Evolutionary conservation across 2,113 vertebrate genomes (phyloP), one percentile per base, ranked within the genome.

Genomic region (Pseudorhombus dupliciocellatus): DNA sequence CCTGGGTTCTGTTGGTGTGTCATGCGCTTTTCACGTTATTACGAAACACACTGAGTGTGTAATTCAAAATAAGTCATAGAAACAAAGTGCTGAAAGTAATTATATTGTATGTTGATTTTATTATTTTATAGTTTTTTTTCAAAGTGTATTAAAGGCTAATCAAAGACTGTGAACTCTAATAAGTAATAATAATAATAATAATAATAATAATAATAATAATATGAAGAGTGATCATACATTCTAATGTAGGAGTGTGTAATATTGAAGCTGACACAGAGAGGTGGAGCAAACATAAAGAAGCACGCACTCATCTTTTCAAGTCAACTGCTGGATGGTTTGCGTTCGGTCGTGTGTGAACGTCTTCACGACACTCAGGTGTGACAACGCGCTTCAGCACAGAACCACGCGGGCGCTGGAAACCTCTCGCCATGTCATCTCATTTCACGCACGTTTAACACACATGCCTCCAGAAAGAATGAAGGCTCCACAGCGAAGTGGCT

Each of bases 401-500:
- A 20, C 4, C 50, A 26, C 34, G 68, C 20, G 63, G 12, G 42
- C 25, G 9, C 1, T 10, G 40, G 15, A 18, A 3, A 14, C 15
- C 24, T 1, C 14, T 12, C 0, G n/a, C 44, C 56, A 1, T 75
- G 46, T 73, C 62, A 81, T 66, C 22, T 44, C 1, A 75, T 80
- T 70, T 56, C 20, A 6, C 64, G 25, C 52, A 50, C 40, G 5
- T 37, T 70, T 56, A 21, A 6, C 64, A 30, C 52, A 50, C 40
- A 7, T 37, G 12, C 10, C 56, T 69, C 22, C 28, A 22, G 31
- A 2, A 1, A n/a, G 79, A 69, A 77, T 21, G 74, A 72, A 81
- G 59, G 28, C 20, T 40, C 24, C 77, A 30, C 53, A 83, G 83
- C 79, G 55, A 0, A 5, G 56, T 16, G 7, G 7, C 20, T 0